A percentile compares a stretch with the other conserved stretches of the same genome.
phyloP scores from a whole-genome alignment of 2,888 invertebrate species.

The Tipula vernalis region DNA sequence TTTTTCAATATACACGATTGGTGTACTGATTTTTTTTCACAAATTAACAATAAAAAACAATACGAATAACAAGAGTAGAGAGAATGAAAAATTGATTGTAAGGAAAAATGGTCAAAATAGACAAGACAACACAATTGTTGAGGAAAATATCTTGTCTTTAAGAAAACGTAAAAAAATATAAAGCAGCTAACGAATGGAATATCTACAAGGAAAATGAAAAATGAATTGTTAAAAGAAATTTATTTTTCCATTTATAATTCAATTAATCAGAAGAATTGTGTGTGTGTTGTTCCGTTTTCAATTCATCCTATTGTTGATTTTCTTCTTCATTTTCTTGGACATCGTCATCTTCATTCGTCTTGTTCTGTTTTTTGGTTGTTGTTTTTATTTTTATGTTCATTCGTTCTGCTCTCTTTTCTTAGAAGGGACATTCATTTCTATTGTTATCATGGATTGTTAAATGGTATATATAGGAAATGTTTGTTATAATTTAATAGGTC shows the following conservation, averaged over 20 bases:
- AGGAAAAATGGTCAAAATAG: not conserved
- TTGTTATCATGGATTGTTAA: not conserved
- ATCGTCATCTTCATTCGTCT: not conserved
- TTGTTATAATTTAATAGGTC: slow-evolving; percentile 4
- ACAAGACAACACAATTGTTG: not conserved
- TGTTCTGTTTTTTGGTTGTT: not conserved
- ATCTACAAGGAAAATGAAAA: not conserved
- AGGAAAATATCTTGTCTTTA: not conserved
- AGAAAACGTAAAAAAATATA: not conserved
- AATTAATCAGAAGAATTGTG: not conserved
- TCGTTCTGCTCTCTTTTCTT: not conserved
- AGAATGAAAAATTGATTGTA: not conserved
- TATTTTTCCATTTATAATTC: not conserved
- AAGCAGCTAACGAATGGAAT: not conserved
- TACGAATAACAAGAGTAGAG: not conserved
- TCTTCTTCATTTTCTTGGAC: not conserved
- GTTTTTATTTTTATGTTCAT: not conserved
- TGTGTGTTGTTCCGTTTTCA: not conserved
- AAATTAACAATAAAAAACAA: not conserved
- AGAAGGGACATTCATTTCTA: not conserved
- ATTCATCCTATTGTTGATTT: not conserved
- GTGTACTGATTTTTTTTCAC: not conserved
- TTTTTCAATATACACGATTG: not conserved
- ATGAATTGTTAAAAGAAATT: not conserved
- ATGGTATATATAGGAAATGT: not conserved